Base-by-base conservation (phyloP, 2,888 invertebrate genomes). In the Drosophila tanythrix region DNA sequence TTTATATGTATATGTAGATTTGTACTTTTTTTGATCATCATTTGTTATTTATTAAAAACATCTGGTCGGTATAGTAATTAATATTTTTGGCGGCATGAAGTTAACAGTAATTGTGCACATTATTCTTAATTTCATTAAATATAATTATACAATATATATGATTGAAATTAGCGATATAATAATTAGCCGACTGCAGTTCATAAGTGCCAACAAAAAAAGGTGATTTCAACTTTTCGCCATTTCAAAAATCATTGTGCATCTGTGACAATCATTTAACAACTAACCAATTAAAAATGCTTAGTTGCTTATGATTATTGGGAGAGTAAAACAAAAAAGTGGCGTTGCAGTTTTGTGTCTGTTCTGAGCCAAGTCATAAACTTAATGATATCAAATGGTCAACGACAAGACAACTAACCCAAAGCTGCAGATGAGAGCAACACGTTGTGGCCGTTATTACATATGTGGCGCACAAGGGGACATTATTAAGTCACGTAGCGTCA, bases 401-500 rank as follows among this genome's bases (percentile, higher is more conserved):
- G 68, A 66, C 62, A 61, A 66, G 70, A 66, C 70, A 79, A 70
- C 67, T 70, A 29, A 31, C 29, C 62, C 57, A 61, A 64, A 55
- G 62, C 70, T 67, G 68, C 40, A 21, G 46, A 50, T 58, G 69
- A 66, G 67, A 62, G 80, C 71, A 80, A 78, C 78, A 86, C 76
- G 81, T 83, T 86, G 83, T 52, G 74, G 59, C 68, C 69, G 70
- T 86, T 77, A 85, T 74, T 72, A 88, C 21, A n/a, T 5, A 15
- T n/a, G 31, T 74, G 66, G 67, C 72, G 52, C 87, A 74, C 79
- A 84, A 82, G 76, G 70, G 70, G 66, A 70, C 80, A 78, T 89
- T 87, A 87, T 87, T 87, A 87, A 88, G 87, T 87, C 87, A 87
- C 87, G 87, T 87, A 88, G 73, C 71, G 73, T 74, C 75, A 74